Evolutionary conservation across 2,797 vertebrate species (phyloP).

Genomic region (Danio aesculapii): DNA sequence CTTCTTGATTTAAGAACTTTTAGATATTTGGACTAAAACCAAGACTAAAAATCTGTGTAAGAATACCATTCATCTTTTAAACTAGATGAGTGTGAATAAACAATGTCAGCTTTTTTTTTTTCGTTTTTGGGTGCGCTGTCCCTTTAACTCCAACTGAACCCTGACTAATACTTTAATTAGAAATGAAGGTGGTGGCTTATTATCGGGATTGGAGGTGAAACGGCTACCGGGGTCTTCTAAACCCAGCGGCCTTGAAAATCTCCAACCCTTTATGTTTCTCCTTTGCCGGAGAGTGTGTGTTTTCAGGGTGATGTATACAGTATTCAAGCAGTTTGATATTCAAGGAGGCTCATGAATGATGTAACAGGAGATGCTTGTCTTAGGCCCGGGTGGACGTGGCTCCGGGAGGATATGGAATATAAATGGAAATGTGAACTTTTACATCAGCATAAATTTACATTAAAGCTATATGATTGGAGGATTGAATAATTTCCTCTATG

Average conservation of each 20-base stretch:
- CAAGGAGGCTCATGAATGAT: constrained; percentile 62
- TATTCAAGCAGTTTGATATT: constrained; percentile 52
- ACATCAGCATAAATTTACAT: constrained; percentile 77
- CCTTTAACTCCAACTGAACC: neutral
- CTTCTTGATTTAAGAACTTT: too few species aligned
- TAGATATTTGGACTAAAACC: too few species aligned
- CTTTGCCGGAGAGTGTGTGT: constrained; percentile 39
- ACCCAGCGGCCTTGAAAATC: constrained; percentile 5
- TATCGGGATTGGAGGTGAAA: constrained; percentile 2
- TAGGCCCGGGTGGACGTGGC: constrained; percentile 46
- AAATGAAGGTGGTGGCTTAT: neutral
- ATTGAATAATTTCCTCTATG: constrained; percentile 15
- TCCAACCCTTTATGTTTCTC: constrained; percentile 38
- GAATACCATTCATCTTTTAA: too few species aligned
- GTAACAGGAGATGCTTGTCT: constrained; percentile 63
- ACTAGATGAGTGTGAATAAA: neutral
- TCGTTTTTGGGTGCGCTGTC: neutral
- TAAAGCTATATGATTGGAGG: constrained; percentile 63
- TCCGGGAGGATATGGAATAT: constrained; percentile 47
- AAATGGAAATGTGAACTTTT: constrained; percentile 75
- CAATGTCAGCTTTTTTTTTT: neutral
- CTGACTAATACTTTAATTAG: neutral
- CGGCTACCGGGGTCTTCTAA: neutral
- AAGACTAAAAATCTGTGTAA: too few species aligned
- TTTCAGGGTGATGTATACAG: constrained; percentile 47